Conservation (phyloP, 1,140 invertebrate species). For the Trypoxylus dichotomus region DNA sequence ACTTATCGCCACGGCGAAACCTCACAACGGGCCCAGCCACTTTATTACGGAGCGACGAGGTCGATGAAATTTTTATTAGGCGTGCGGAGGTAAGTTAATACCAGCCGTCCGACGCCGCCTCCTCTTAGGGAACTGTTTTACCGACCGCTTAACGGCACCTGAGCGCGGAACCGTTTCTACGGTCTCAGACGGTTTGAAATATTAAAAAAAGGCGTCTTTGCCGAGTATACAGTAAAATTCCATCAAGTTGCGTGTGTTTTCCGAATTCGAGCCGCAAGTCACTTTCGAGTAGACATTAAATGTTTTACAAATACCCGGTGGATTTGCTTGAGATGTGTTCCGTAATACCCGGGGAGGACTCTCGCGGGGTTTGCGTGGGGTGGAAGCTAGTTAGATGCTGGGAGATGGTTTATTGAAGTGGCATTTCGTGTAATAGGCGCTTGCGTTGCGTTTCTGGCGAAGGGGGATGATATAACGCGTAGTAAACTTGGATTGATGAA, state of each 20-base stretch:
- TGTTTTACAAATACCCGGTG: slow-evolving; percentile 6
- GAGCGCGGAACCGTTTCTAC: neutral
- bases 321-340: neutral
- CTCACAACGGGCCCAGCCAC: neutral
- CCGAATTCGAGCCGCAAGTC: too few species aligned
- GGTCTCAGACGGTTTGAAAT: slow-evolving; percentile 3
- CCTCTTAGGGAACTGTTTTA: slow-evolving; percentile 6
- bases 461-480: too few species aligned
- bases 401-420: too few species aligned
- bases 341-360: neutral
- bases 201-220: neutral
- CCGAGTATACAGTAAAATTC: too few species aligned
- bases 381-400: too few species aligned
- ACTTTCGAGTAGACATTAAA: neutral
- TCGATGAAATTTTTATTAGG: slow-evolving; percentile 16
- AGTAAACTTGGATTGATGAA: too few species aligned
- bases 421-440: too few species aligned
- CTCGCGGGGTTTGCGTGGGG: too few species aligned
- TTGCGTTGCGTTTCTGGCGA: too few species aligned
- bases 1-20: neutral
- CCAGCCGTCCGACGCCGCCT: neutral
- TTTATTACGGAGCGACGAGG: neutral
- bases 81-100: neutral
- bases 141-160: slow-evolving; percentile 12
- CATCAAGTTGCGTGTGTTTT: neutral